Evolutionary conservation across 2,888 invertebrate genomes (phyloP).

Genomic region (Drosophila ustulata): DNA sequence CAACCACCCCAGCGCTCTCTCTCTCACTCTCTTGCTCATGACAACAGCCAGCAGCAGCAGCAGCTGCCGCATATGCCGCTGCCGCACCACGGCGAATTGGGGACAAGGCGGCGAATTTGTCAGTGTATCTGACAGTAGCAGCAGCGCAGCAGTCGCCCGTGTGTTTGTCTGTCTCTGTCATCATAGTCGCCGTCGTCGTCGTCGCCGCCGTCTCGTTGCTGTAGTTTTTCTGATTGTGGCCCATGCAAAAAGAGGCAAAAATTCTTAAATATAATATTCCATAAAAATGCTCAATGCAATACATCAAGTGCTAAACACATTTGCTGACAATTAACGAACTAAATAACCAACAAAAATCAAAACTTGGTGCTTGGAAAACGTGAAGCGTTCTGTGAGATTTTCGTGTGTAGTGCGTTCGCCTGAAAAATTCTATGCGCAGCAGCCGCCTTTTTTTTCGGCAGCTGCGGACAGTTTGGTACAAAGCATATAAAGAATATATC

Average conservation of each 20-base stretch:
- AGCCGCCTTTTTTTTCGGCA: slow-evolving; percentile 70
- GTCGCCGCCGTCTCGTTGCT: slow-evolving; percentile 70
- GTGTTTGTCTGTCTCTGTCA: slow-evolving; percentile 68
- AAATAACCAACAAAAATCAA: background rate
- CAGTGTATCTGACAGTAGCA: slow-evolving; percentile 63
- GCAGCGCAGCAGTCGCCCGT: slow-evolving; percentile 49
- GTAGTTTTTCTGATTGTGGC: slow-evolving; percentile 79
- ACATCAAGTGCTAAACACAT: slow-evolving; percentile 1
- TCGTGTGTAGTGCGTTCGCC: slow-evolving; percentile 51
- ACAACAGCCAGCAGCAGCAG: slow-evolving; percentile 20
- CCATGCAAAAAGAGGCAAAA: slow-evolving; percentile 64
- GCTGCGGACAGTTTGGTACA: slow-evolving; percentile 42
- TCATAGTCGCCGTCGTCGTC: slow-evolving; percentile 64
- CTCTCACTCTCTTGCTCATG: slow-evolving; percentile 35
- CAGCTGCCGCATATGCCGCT: slow-evolving; percentile 69
- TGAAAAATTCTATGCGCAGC: slow-evolving; percentile 71
- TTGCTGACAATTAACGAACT: slow-evolving; percentile 13
- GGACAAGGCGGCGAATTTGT: slow-evolving; percentile 61
- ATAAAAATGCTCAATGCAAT: slow-evolving; percentile 52
- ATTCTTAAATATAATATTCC: slow-evolving; percentile 44
- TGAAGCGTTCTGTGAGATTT: slow-evolving; percentile 35
- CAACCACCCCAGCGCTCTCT: slow-evolving; percentile 24
- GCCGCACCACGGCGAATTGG: slow-evolving; percentile 65
- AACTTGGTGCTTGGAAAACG: background rate
- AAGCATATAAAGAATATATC: slow-evolving; percentile 27